A percentile compares a stretch with the other conserved stretches of the same genome.
These are phyloP conservation scores for Orthosia gothica DNA, from an alignment of 2,888 invertebrate species.

Conservation along the genomic window DNA sequence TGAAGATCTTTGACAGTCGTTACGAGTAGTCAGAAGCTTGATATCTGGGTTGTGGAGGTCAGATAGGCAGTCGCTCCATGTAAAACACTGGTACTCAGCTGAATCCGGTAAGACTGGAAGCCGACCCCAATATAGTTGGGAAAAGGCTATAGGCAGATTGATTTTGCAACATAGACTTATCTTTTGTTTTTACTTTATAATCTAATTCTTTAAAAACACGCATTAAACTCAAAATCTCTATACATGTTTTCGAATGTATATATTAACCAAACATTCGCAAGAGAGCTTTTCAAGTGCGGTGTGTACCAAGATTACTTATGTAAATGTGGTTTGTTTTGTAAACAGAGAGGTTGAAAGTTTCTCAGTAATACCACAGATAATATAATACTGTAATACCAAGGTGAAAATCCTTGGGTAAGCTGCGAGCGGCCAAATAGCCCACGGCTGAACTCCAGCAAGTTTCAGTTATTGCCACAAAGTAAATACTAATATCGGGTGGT, in stretches of 20 bases:
- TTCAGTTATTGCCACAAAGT: slow-evolving; percentile 78
- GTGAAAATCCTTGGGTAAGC: slow-evolving; percentile 63
- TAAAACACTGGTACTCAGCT: too few species aligned
- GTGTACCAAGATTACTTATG: slow-evolving; percentile 52
- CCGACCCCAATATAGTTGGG: too few species aligned
- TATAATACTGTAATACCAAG: too few species aligned
- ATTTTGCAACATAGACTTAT: background rate
- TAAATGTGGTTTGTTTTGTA: slow-evolving; percentile 52
- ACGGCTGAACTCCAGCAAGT: slow-evolving; percentile 60
- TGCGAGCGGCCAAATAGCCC: slow-evolving; percentile 61
- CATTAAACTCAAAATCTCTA: slow-evolving; percentile 36
- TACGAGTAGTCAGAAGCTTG: too few species aligned
- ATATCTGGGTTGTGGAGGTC: too few species aligned
- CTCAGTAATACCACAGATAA: slow-evolving; percentile 51
- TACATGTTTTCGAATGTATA: slow-evolving; percentile 49
- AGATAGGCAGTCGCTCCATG: too few species aligned
- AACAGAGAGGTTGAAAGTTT: slow-evolving; percentile 47
- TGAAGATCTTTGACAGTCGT: too few species aligned
- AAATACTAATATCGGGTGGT: slow-evolving; percentile 78
- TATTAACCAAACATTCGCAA: slow-evolving; percentile 46
- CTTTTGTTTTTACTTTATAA: slow-evolving; percentile 27
- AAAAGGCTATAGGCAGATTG: too few species aligned
- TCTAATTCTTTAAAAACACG: slow-evolving; percentile 24
- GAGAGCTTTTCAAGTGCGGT: slow-evolving; percentile 40
- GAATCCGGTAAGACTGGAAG: too few species aligned